Evolutionary conservation across 2,797 vertebrate genomes (phyloP).

Genomic region (Trachops cirrhosus): DNA sequence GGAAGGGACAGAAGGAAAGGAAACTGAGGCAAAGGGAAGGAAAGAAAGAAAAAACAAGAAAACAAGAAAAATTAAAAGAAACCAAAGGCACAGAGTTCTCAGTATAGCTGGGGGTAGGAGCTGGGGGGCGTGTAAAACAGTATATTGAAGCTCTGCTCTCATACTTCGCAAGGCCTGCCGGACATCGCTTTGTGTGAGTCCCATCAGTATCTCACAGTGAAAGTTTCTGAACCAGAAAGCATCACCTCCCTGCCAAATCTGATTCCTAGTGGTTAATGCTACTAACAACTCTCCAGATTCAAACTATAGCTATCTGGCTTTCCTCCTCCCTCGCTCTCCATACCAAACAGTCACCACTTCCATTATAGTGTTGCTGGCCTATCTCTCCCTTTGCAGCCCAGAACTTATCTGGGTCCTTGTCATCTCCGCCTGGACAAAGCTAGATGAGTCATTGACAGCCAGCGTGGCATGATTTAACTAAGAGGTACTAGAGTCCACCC

Average conservation of each 20-base stretch:
- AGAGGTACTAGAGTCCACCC: not conserved
- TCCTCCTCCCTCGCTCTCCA: not conserved
- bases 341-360: not conserved
- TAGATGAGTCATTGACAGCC: not conserved
- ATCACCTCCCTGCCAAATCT: not conserved
- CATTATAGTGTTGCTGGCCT: not conserved
- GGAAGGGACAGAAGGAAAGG: not conserved
- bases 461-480: not conserved
- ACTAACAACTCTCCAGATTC: not conserved
- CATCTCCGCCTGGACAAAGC: not conserved
- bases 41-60: not conserved
- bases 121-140: not conserved
- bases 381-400: not conserved
- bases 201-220: not conserved
- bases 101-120: not conserved
- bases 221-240: not conserved
- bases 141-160: not conserved
- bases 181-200: not conserved
- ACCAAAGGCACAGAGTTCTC: not conserved
- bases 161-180: rapidly evolving
- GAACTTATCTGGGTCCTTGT: not conserved
- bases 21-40: not conserved
- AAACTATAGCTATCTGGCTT: not conserved
- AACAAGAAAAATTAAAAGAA: not conserved
- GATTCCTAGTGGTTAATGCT: not conserved